Evolutionary conservation across 2,888 invertebrate species (phyloP), one percentile per base, ranked within the genome.

Genomic region (Melangyna quadrimaculata): DNA sequence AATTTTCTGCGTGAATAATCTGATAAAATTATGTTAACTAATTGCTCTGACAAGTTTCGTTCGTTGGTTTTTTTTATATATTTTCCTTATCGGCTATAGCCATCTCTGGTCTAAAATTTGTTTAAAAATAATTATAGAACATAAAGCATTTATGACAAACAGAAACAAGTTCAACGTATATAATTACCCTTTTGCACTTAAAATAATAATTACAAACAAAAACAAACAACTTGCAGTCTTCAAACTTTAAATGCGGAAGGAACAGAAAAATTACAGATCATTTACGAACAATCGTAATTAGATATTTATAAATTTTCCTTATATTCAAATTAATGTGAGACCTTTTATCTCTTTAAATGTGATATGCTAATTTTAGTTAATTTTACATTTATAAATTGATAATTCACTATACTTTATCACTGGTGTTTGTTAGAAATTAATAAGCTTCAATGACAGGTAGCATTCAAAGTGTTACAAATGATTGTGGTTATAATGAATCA

Each of bases 101-200:
- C 55, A 78, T 78, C 72, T 73, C n/a, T 40, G 51, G n/a, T 43
- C 43, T 37, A 67, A 82, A 37, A 35, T 43, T n/a, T 24, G 19
- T 55, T 70, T 75, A 59, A 57, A 51, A n/a, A 59, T 22, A 72
- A 82, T 82, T 78, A 53, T 14, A 78, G 78, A 78, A 73, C 73
- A 78, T 63, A 63, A 78, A 69, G 17, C 35, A 73, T n/a, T n/a
- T n/a, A n/a, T 55, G 55, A 29, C 17, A 19, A 48, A 51, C 29
- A 55, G 40, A 19, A 48, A 51, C 29, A 55, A 48, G 29, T 70
- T 45, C 14, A 45, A 45, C 3, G 14, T 57, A n/a, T n/a, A n/a
- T n/a, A 65, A 67, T 57, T 70, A 17, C 32, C 45, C n/a, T 32
- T 32, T 37, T 3, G 79, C 61, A 51, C 67, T 45, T 65, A 3